phyloP scores from a whole-genome alignment of 2,113 vertebrate species.

The Gambusia holbrooki region DNA sequence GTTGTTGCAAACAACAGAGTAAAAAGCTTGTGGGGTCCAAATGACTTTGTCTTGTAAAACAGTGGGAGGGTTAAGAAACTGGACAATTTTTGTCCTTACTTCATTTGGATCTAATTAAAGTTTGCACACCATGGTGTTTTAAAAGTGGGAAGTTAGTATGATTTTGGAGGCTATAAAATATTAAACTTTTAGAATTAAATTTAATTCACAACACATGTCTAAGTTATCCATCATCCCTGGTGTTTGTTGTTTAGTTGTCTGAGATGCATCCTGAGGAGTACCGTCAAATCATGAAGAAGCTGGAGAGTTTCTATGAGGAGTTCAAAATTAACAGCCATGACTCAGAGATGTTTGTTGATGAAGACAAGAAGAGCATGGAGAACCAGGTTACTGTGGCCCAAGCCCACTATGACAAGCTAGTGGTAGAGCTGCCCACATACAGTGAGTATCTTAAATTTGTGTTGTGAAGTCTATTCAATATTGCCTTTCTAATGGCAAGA shows the following conservation, averaged over 20 bases:
- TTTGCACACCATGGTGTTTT: no score
- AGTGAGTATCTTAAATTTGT: conserved; percentile 62
- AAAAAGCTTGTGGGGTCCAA: no score
- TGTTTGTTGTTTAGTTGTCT: conserved; percentile 59
- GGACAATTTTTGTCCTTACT: no score
- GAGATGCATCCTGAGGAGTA: conserved; percentile 87
- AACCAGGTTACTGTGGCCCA: conserved; percentile 87
- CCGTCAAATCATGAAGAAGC: conserved; percentile 83
- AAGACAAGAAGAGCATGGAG: conserved; percentile 88
- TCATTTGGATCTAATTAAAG: no score
- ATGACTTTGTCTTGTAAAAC: no score
- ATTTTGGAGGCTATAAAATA: no score
- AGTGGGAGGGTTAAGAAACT: no score
- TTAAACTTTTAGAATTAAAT: no score
- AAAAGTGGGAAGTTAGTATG: no score
- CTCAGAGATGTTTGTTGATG: conserved; percentile 90
- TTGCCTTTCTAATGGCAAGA: background rate
- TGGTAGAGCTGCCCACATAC: conserved; percentile 83
- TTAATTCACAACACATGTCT: no score
- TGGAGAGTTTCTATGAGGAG: conserved; percentile 90
- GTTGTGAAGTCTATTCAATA: background rate
- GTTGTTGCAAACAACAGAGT: no score
- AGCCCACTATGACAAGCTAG: conserved; percentile 85
- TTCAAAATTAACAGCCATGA: conserved; percentile 85
- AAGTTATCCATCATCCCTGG: no score